A percentile compares a stretch with the other conserved stretches of the same genome.
Evolutionary conservation across 2,888 invertebrate genomes (phyloP).

Genomic region (Tenthredo livida): DNA sequence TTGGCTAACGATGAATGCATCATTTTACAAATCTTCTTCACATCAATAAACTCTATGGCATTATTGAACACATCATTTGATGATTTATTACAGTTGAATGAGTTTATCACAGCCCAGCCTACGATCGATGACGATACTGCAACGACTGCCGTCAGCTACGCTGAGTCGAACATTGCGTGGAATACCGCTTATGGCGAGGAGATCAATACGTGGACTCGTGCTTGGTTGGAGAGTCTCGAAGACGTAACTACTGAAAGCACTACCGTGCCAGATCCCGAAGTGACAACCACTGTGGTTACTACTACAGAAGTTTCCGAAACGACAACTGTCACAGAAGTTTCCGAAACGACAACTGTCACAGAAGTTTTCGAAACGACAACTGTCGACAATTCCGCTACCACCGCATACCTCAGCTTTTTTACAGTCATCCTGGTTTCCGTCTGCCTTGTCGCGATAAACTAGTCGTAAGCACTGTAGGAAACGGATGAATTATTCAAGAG

Average conservation of each 20-base stretch:
- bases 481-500: neutral
- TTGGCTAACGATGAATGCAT: neutral
- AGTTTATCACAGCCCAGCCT: constrained; percentile 2
- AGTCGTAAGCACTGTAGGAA: neutral
- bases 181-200: constrained; percentile 31
- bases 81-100: constrained; percentile 22
- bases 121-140: neutral
- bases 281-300: neutral
- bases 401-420: constrained; percentile 2
- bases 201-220: constrained; percentile 12
- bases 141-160: constrained; percentile 25
- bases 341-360: neutral
- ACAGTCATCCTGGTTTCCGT: neutral
- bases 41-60: neutral
- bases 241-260: neutral
- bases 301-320: neutral
- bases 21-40: neutral
- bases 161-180: constrained; percentile 54
- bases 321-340: too few species aligned
- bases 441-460: neutral
- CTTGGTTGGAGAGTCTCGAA: neutral
- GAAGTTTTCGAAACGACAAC: neutral
- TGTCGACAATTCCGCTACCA: neutral
- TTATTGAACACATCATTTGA: neutral
- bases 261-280: neutral